phyloP scores from a whole-genome alignment of 2,113 vertebrate genomes.

The Picathartes gymnocephalus region DNA sequence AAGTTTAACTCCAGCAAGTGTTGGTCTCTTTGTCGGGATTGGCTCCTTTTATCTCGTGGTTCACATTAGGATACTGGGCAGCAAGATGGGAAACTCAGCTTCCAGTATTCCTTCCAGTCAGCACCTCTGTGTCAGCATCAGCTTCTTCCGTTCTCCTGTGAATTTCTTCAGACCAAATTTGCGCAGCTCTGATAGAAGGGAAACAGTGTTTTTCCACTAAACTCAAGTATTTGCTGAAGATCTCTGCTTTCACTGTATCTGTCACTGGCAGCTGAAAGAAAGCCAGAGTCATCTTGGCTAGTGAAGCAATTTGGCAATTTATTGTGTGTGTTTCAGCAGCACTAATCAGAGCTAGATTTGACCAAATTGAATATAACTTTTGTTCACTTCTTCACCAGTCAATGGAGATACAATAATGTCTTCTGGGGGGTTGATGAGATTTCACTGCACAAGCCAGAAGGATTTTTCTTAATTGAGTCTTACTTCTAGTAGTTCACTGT shows the following conservation, averaged over 20 bases:
- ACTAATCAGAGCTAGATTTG: background rate
- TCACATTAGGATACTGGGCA: background rate
- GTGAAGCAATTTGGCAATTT: background rate
- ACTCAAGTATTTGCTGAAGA: background rate
- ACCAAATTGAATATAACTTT: background rate
- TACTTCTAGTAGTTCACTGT: background rate
- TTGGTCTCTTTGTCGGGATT: background rate
- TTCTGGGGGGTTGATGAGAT: background rate
- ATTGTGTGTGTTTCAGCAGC: background rate
- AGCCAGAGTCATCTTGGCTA: background rate
- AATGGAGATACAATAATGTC: background rate
- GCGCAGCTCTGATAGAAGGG: background rate
- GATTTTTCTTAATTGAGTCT: background rate
- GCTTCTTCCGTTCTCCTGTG: background rate
- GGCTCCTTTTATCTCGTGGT: background rate
- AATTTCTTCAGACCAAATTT: background rate
- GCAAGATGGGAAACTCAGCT: background rate
- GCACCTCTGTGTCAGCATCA: background rate
- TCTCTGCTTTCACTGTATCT: background rate
- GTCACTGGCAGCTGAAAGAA: background rate
- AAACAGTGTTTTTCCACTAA: background rate
- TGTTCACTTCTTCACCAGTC: background rate
- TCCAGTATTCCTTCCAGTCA: background rate
- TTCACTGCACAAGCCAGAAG: background rate
- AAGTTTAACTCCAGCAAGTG: background rate